Percentiles rank a stretch among this genome's conserved stretches.
phyloP scores from a whole-genome alignment of 2,797 vertebrate species.

The Petrocephalus sullivani region DNA sequence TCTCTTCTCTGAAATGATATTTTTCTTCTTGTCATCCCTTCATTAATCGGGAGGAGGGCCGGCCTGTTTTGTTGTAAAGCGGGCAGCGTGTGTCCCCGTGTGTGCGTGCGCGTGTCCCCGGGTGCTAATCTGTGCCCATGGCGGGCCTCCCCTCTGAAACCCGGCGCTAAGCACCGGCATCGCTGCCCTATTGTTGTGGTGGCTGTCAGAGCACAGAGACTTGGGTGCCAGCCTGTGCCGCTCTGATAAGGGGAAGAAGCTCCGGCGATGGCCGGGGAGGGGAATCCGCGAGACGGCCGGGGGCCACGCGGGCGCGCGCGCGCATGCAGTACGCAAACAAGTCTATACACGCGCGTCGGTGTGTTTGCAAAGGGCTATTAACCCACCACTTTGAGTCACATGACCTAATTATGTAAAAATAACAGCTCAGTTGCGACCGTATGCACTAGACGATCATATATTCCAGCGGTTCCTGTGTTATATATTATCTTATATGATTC shows the following conservation, averaged over 20 bases:
- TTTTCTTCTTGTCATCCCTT: conserved; percentile 40
- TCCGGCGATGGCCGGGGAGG: conserved; percentile 77
- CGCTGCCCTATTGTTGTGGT: conserved; percentile 71
- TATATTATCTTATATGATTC: background rate
- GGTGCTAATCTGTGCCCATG: conserved; percentile 85
- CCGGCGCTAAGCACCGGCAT: conserved; percentile 83
- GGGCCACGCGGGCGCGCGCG: background rate
- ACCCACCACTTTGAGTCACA: background rate
- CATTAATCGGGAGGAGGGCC: conserved; percentile 12
- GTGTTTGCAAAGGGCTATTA: background rate
- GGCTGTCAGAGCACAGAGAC: conserved; percentile 76
- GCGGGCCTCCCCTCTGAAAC: conserved; percentile 88
- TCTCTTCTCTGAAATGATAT: conserved; percentile 5
- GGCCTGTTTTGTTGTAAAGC: conserved; percentile 26
- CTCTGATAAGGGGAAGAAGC: conserved; percentile 95
- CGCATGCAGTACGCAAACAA: background rate
- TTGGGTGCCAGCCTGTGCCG: conserved; percentile 76
- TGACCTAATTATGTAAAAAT: background rate
- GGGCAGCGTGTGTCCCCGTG: conserved; percentile 48
- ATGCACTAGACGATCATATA: background rate
- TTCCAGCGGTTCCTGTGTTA: background rate
- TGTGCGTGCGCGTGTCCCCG: conserved; percentile 70
- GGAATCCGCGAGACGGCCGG: conserved; percentile 56
- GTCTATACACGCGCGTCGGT: background rate
- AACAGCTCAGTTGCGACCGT: background rate